Evolutionary conservation across 2,113 vertebrate species (phyloP).

Genomic region (Excalfactoria chinensis): DNA sequence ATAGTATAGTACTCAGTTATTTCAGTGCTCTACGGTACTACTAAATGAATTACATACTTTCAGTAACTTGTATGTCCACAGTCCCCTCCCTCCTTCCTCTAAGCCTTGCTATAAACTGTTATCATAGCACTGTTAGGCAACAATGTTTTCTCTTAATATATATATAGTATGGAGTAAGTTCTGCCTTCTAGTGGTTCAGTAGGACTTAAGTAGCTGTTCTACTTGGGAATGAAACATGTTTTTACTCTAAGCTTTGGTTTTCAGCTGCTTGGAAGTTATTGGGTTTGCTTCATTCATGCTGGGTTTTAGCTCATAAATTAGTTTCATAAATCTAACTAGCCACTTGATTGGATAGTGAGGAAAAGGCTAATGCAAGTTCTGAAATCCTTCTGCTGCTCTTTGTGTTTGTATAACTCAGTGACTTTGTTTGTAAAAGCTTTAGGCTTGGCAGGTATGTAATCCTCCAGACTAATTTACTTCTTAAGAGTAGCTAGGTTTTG

Average conservation of each 20-base stretch:
- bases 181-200: not conserved
- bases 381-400: not conserved
- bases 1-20: not conserved
- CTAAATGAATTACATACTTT: fast-evolving
- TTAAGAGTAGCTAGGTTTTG: not conserved
- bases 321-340: conserved; percentile 1
- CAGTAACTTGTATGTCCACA: not conserved
- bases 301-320: not conserved
- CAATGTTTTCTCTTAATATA: not conserved
- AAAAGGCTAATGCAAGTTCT: not conserved
- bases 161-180: not conserved
- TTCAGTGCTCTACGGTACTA: not conserved
- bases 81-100: not conserved
- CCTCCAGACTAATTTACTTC: not conserved
- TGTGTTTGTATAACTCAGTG: not conserved
- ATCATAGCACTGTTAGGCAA: not conserved
- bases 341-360: not conserved
- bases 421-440: conserved; percentile 33
- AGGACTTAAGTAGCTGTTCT: not conserved
- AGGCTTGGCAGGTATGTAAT: not conserved
- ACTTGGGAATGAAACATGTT: not conserved
- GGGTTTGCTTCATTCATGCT: not conserved
- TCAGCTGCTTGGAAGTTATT: not conserved
- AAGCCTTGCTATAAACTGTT: not conserved
- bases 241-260: conserved; percentile 7